Evolutionary conservation across 2,888 invertebrate genomes (phyloP).

Genomic region (Dione vanillae): DNA sequence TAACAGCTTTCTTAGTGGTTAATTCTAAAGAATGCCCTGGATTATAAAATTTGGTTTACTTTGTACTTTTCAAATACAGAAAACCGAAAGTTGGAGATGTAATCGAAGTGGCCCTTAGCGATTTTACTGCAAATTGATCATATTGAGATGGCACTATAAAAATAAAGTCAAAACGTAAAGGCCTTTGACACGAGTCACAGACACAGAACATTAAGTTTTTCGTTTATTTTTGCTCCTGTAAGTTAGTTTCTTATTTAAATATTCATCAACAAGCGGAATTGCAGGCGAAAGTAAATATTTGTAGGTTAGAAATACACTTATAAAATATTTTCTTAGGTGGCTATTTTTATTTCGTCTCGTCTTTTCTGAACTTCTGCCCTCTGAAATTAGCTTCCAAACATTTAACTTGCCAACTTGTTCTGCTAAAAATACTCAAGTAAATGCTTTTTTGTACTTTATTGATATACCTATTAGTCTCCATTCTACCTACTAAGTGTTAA

Average conservation of each 20-base stretch:
- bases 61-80: not conserved
- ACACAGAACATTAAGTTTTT: not conserved
- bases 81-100: not conserved
- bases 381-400: not conserved
- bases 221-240: slow-evolving; percentile 1
- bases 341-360: slow-evolving; percentile 4
- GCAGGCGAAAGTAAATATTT: slow-evolving; percentile 9
- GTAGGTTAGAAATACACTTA: slow-evolving; percentile 8
- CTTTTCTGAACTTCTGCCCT: not conserved
- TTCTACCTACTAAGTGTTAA: too few relatives aligned
- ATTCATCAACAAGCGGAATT: slow-evolving; percentile 6
- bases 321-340: slow-evolving; percentile 14
- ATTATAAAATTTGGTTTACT: not conserved
- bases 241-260: slow-evolving; percentile 20
- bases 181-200: not conserved
- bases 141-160: not conserved
- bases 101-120: not conserved
- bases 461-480: too few relatives aligned
- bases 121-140: slow-evolving; percentile 7
- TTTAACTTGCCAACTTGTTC: slow-evolving; percentile 1
- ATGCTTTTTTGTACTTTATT: not conserved
- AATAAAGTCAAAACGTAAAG: not conserved
- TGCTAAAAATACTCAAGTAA: not conserved
- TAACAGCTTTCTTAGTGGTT: too few relatives aligned
- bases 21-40: not conserved